These are phyloP conservation scores for Synergus gifuensis DNA, from an alignment of 2,888 invertebrate genomes.

Conservation along the genomic window DNA sequence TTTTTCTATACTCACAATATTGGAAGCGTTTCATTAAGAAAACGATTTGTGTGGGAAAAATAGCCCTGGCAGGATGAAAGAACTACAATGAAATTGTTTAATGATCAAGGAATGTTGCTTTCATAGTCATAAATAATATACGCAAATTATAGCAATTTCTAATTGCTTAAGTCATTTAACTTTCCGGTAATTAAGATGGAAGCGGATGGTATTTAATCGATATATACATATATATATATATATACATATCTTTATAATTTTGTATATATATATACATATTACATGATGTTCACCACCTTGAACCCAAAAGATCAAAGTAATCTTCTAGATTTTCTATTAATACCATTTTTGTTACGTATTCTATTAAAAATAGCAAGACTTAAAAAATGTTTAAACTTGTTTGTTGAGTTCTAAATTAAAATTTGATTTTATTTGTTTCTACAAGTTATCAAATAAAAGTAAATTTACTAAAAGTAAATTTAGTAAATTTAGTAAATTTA, in stretches of 20 bases:
- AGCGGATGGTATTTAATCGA: slow-evolving; percentile 4
- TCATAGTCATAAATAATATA: slow-evolving; percentile 36
- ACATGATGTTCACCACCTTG: background rate
- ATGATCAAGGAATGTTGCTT: slow-evolving; percentile 30
- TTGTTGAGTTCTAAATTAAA: too few species aligned
- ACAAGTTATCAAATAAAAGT: too few species aligned
- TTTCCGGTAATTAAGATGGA: slow-evolving; percentile 21
- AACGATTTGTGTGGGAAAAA: slow-evolving; percentile 28
- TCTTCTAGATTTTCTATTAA: background rate
- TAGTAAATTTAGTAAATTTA: too few species aligned
- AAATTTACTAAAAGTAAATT: too few species aligned
- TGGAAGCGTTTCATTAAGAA: background rate
- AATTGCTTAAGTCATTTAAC: slow-evolving; percentile 29
- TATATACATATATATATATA: too few species aligned
- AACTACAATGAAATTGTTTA: slow-evolving; percentile 29
- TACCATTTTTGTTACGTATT: background rate
- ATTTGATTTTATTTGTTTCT: too few species aligned
- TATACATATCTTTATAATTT: too few species aligned
- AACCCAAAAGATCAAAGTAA: background rate
- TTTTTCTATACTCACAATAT: background rate
- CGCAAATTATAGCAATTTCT: slow-evolving; percentile 32
- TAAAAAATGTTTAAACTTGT: too few species aligned
- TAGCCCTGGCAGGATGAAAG: background rate
- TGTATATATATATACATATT: background rate
- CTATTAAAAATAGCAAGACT: too few species aligned